phyloP scores from a whole-genome alignment of 1,140 invertebrate species.

The Lepidotrigona ventralis region DNA sequence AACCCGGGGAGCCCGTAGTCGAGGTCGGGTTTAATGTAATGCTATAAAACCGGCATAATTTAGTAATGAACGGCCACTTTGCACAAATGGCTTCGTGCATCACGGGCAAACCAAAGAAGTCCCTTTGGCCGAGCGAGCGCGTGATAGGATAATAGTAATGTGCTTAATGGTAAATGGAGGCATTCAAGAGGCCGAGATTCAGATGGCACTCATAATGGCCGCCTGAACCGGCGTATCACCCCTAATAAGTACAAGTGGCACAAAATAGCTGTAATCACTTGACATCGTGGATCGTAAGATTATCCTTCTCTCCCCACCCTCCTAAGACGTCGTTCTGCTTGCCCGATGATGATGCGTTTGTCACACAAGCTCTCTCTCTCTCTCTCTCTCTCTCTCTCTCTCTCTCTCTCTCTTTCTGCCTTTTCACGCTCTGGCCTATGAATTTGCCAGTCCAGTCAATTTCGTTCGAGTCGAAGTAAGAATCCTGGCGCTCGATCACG shows the following conservation, averaged over 20 bases:
- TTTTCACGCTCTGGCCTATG: background rate
- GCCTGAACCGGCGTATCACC: slow-evolving; percentile 74
- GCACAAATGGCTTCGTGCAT: slow-evolving; percentile 78
- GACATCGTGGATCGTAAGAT: slow-evolving; percentile 76
- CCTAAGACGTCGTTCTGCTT: slow-evolving; percentile 49
- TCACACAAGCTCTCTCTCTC: slow-evolving; percentile 9
- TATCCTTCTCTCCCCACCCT: slow-evolving; percentile 63
- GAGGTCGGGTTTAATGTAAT: slow-evolving; percentile 69
- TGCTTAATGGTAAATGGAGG: slow-evolving; percentile 81
- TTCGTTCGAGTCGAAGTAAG: background rate
- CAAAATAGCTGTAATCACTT: slow-evolving; percentile 80
- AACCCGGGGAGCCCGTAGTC: slow-evolving; percentile 48
- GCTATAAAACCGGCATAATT: slow-evolving; percentile 79
- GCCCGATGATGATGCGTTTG: slow-evolving; percentile 45
- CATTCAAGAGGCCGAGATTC: slow-evolving; percentile 79
- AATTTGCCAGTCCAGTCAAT: background rate
- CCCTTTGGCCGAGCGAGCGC: slow-evolving; percentile 71
- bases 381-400: background rate
- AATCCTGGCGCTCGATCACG: background rate
- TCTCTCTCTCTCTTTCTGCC: background rate
- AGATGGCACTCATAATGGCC: slow-evolving; percentile 79
- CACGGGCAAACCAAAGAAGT: slow-evolving; percentile 75
- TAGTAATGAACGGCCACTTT: slow-evolving; percentile 80
- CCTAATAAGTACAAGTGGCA: slow-evolving; percentile 81
- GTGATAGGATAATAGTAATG: slow-evolving; percentile 81